Percentiles rank a stretch among this genome's conserved stretches.
Evolutionary conservation across 2,888 invertebrate genomes (phyloP).

Genomic region (Mantis religiosa): DNA sequence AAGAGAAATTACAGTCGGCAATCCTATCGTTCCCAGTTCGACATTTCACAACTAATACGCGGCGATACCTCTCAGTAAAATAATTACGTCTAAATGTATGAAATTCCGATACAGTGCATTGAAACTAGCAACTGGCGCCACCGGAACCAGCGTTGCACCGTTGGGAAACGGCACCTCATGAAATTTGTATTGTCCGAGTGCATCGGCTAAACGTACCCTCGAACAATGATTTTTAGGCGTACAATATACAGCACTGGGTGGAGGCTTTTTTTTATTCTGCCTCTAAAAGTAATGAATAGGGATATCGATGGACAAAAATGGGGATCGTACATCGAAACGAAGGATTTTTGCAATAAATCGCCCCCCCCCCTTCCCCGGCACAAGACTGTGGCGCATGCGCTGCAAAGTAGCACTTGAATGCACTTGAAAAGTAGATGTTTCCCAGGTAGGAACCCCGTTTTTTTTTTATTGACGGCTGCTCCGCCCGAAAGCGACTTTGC

Average conservation of each 20-base stretch:
- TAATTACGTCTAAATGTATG: constrained; percentile 1
- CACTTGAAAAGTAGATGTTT: not conserved
- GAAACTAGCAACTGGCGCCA: not conserved
- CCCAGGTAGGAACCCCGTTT: not conserved
- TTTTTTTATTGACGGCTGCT: not conserved
- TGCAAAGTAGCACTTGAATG: too few relatives aligned
- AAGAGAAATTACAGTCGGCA: not conserved
- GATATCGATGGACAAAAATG: constrained; percentile 2
- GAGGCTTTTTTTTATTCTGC: not conserved
- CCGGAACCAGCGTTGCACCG: not conserved
- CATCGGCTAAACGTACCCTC: not conserved
- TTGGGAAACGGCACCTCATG: not conserved
- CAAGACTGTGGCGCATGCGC: not conserved
- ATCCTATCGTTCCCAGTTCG: not conserved
- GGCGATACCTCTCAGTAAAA: not conserved
- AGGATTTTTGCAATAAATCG: constrained; percentile 11
- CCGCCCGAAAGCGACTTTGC: not conserved
- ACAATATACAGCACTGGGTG: not conserved
- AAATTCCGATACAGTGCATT: not conserved
- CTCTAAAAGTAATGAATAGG: constrained; percentile 9
- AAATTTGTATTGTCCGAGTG: constrained; percentile 9
- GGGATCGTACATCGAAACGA: not conserved
- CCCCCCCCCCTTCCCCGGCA: not conserved
- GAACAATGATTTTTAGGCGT: constrained; percentile 4
- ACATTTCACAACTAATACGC: not conserved